Evolutionary conservation across 2,888 invertebrate species (phyloP), one percentile per base, ranked within the genome.

Genomic region (Hemaris fuciformis): DNA sequence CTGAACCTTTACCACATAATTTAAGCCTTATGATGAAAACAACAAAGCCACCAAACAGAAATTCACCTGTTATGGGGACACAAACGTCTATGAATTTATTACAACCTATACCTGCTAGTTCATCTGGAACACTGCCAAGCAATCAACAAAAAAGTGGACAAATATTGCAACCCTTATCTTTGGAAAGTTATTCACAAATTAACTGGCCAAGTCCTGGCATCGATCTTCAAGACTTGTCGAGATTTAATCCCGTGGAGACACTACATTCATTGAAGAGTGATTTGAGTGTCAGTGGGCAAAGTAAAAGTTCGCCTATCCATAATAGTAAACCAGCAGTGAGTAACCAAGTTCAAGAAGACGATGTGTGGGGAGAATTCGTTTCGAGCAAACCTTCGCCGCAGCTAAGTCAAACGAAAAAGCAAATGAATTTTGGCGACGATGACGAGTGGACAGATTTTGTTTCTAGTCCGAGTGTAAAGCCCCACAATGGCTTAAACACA

Each of bases 171-270:
- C 93, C 93, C 0, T 70, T 93, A 27, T 90, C 93, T 6, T 73
- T 93, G 67, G 93, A 93, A 72, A 88, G 91, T 68, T 92, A 86
- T 73, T 93, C 93, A 0, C 91, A 93, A 77, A 94, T 94, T 48
- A 94, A 94, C 75, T 94, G 94, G 94, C 94, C 94, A 3, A 93
- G 94, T 75, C 94, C 94, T 13, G 94, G 94, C 22, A 87, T 93
- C 69, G 88, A 92, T 71, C 81, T 92, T 60, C 92, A 93, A 72
- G 92, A 93, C 75, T 79, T 93, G 3, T 91, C 93, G 1, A 77
- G 89, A 63, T 93, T 93, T 60, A 93, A 93, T 75, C 93, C 93
- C 23, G 88, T 93, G 0, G 90, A 93, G 74, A 88, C 89, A 27
- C 74, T 93, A 43, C 86, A 89, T 59, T 88, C 93, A 3, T 76